A percentile compares a stretch with the other conserved stretches of the same genome.
Evolutionary conservation across 2,888 invertebrate genomes (phyloP).

Genomic region (Temnothorax unifasciatus): DNA sequence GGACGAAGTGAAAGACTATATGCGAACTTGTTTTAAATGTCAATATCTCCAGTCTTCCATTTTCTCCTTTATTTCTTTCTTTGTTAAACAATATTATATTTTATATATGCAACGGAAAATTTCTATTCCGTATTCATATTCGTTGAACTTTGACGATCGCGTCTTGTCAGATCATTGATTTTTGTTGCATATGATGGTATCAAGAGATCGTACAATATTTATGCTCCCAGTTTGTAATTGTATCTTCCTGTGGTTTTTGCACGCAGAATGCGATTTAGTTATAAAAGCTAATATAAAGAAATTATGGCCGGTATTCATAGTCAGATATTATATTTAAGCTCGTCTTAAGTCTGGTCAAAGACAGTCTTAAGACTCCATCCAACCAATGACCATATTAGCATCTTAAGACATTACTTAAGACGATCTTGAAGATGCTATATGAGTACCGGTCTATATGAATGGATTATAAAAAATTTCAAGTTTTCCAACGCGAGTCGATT

Average conservation of each 20-base stretch:
- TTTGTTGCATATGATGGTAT: constrained; percentile 13
- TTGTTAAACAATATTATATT: constrained; percentile 25
- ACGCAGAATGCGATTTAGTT: neutral
- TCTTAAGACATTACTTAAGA: too few species aligned
- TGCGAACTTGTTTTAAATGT: neutral
- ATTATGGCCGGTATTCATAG: neutral
- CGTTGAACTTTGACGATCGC: neutral
- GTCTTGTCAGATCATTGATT: neutral
- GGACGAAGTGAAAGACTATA: constrained; percentile 8
- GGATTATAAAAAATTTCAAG: neutral
- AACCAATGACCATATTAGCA: too few species aligned
- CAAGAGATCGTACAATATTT: constrained; percentile 7
- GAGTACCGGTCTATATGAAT: neutral
- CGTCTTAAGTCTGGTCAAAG: too few species aligned
- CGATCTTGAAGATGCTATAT: too few species aligned
- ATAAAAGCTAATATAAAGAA: neutral
- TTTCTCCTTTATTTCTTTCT: neutral
- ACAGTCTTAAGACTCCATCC: too few species aligned
- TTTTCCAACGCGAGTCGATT: neutral
- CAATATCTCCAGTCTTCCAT: neutral
- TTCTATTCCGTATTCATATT: constrained; percentile 35
- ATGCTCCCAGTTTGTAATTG: constrained; percentile 9
- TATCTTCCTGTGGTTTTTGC: neutral
- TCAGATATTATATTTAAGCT: too few species aligned
- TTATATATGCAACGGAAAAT: constrained; percentile 27